phyloP scores from a whole-genome alignment of 2,888 invertebrate genomes.

The Aromia moschata region DNA sequence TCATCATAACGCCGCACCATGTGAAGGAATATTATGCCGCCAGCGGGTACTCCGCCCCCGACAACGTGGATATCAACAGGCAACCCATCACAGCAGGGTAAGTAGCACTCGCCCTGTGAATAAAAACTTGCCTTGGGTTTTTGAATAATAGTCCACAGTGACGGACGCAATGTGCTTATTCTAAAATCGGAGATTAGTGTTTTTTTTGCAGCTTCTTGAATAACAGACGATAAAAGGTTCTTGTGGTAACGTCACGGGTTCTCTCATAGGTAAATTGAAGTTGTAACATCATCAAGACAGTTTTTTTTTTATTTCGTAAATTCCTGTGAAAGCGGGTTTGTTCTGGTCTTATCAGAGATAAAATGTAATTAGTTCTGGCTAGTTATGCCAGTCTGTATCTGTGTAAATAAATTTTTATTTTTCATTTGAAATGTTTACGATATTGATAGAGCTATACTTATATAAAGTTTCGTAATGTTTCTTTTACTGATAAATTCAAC shows the following conservation, averaged over 20 bases:
- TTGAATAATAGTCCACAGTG: neutral
- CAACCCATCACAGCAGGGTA: conserved; percentile 74
- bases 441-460: conserved; percentile 1
- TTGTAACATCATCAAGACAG: conserved; percentile 17
- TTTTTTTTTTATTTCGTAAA: too few relatives aligned
- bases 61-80: conserved; percentile 71
- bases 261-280: conserved; percentile 5
- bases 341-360: neutral
- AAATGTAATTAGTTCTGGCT: neutral
- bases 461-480: conserved; percentile 3
- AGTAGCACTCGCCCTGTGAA: conserved; percentile 47
- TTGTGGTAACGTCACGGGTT: conserved; percentile 15
- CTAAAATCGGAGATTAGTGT: conserved; percentile 7
- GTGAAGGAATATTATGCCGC: conserved; percentile 57
- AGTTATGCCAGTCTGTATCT: neutral
- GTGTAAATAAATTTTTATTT: neutral
- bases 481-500: neutral
- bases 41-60: conserved; percentile 60
- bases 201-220: conserved; percentile 17
- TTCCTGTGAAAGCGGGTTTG: neutral
- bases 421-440: neutral
- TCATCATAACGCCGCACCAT: conserved; percentile 58
- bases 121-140: neutral
- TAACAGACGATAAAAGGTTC: conserved; percentile 17
- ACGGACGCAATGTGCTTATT: conserved; percentile 15